Evolutionary conservation across 2,888 invertebrate genomes (phyloP), one percentile per base, ranked within the genome.

Genomic region (Bibio marci): DNA sequence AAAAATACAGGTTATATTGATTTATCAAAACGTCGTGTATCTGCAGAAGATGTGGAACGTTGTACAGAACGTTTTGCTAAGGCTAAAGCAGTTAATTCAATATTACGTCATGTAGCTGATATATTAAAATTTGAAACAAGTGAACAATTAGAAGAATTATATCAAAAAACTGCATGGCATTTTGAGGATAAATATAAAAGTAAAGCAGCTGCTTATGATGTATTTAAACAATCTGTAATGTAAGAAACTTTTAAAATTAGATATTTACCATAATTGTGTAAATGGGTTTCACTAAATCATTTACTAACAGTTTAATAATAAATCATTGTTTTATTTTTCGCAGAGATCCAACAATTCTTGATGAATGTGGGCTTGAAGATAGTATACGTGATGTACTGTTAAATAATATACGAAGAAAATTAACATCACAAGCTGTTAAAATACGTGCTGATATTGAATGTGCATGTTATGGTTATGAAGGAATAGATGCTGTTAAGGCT

Each of bases 31-130:
- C 76, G 98, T 59, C 77, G 98, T 64, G 98, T 98, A 2, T 95
- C 95, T 1, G 81, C 88, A 0, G 98, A 98, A 63, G 98, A 99
- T 63, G 86, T 97, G 42, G 85, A 91, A 52, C 92, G 92, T 61
- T 99, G 98, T 62, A 97, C 95, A 53, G 97, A 98, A 58, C 76
- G 97, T 53, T 98, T 88, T 64, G 90, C 97, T 4, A 97, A 95
- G 66, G 95, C 94, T 0, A 95, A 95, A 66, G 91, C 94, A 12
- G 95, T 95, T 2, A 97, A 95, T 65, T 95, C 95, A 10, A 94
- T 99, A 56, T 67, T 99, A 38, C 75, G 97, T 39, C 97, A 98
- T 56, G 97, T 98, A 0, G 97, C 94, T 1, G 95, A 95, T 57
- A 72, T 97, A 35, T 66, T 98, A 33, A 78, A 82, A 48, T 98